Percentiles rank a stretch among this genome's conserved stretches.
Conservation (phyloP, 2,113 vertebrate genomes). For the Miniopterus natalensis region DNA sequence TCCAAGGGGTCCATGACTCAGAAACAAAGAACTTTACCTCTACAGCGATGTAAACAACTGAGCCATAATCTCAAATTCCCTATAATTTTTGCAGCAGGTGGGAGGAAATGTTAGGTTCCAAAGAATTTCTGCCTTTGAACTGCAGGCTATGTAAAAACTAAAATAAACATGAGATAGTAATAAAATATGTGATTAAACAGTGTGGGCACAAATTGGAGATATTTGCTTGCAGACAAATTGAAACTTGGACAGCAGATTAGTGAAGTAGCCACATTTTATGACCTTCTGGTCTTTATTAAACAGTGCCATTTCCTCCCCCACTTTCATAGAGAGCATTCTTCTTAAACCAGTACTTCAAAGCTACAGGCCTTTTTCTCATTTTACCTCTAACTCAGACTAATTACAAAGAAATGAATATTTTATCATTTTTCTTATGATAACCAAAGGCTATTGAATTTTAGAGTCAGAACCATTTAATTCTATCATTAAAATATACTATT, state of each 20-base stretch:
- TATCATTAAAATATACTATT: slow-evolving; percentile 83
- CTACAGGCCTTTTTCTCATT: slow-evolving; percentile 71
- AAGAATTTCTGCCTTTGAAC: slow-evolving; percentile 42
- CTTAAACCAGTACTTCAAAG: slow-evolving; percentile 67
- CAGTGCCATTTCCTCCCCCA: not conserved
- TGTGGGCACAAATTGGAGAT: not conserved
- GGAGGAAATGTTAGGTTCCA: not conserved
- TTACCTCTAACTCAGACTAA: slow-evolving; percentile 83
- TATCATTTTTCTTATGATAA: slow-evolving; percentile 86
- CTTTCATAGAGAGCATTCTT: slow-evolving; percentile 38
- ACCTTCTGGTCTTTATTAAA: slow-evolving; percentile 25
- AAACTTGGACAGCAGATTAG: not conserved
- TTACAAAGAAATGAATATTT: slow-evolving; percentile 89
- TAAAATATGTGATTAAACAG: not conserved
- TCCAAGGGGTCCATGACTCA: not conserved
- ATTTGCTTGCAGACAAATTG: not conserved
- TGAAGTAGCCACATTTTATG: not conserved
- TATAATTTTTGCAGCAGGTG: not conserved
- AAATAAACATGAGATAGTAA: slow-evolving; percentile 11
- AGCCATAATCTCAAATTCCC: not conserved
- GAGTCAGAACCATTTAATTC: slow-evolving; percentile 82
- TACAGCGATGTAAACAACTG: not conserved
- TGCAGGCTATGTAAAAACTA: not conserved
- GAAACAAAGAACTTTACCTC: slow-evolving; percentile 47
- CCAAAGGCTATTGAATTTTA: slow-evolving; percentile 86